Conservation (phyloP, 2,888 invertebrate species). For the Eudemis profundana region DNA sequence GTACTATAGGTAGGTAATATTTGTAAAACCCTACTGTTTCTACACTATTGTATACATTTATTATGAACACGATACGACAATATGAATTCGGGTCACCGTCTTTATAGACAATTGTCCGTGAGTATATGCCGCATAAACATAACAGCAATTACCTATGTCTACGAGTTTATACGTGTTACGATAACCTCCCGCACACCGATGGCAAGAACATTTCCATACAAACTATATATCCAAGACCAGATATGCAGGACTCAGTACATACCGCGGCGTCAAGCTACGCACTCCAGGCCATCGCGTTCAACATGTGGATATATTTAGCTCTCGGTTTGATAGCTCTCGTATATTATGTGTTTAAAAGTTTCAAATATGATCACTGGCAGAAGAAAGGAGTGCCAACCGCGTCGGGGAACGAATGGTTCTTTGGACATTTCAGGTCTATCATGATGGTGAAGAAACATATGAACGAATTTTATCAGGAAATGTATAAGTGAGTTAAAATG, state of each 20-base stretch:
- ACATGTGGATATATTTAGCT: constrained; percentile 36
- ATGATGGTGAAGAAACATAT: constrained; percentile 18
- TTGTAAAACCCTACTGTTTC: no score
- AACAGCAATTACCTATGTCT: no score
- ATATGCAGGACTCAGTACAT: constrained; percentile 10
- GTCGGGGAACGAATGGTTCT: constrained; percentile 34
- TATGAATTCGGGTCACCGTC: no score
- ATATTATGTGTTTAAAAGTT: constrained; percentile 16
- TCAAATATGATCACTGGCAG: constrained; percentile 34
- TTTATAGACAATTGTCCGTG: no score
- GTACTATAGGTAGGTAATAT: no score
- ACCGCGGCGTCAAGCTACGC: background rate
- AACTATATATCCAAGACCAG: background rate
- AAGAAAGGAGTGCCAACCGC: constrained; percentile 33
- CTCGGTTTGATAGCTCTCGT: constrained; percentile 11
- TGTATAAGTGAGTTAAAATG: constrained; percentile 17
- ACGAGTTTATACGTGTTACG: no score
- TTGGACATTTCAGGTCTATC: constrained; percentile 33
- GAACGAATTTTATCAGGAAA: background rate
- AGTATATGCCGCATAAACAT: no score
- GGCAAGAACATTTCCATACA: background rate
- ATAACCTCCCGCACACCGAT: background rate
- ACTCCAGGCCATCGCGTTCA: background rate
- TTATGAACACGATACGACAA: no score
- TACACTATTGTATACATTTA: no score